Percentiles rank a stretch among this genome's conserved stretches.
phyloP scores from a whole-genome alignment of 2,888 invertebrate genomes.

The Trisateles emortualis region DNA sequence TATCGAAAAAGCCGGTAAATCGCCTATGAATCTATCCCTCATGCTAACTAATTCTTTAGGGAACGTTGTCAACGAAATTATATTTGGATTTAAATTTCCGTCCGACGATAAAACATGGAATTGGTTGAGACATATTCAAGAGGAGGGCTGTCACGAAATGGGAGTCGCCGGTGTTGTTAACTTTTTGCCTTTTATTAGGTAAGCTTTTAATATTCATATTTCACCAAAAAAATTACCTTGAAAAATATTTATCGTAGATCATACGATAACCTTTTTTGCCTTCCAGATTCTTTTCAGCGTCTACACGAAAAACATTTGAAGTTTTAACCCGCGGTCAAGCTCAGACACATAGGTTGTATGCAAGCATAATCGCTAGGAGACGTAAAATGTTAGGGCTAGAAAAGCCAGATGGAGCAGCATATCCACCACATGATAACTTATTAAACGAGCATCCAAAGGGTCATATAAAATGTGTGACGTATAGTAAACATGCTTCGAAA shows the following conservation, averaged over 20 bases:
- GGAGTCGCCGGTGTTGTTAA: constrained; percentile 94
- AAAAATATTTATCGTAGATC: too few species aligned
- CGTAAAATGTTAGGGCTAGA: constrained; percentile 67
- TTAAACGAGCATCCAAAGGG: constrained; percentile 73
- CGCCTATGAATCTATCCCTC: constrained; percentile 81
- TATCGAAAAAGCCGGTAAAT: constrained; percentile 60
- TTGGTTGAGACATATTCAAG: constrained; percentile 92
- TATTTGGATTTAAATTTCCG: constrained; percentile 91
- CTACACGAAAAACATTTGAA: constrained; percentile 88
- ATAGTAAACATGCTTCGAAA: constrained; percentile 68
- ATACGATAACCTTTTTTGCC: neutral
- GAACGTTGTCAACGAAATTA: constrained; percentile 91
- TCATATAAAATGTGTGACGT: constrained; percentile 76
- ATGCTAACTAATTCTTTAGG: constrained; percentile 91
- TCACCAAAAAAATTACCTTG: neutral
- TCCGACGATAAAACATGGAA: constrained; percentile 91
- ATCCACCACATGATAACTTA: constrained; percentile 62
- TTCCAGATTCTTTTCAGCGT: constrained; percentile 87
- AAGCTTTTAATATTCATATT: constrained; percentile 11
- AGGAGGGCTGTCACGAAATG: constrained; percentile 93
- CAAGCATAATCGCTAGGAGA: constrained; percentile 88
- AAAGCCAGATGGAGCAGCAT: constrained; percentile 65
- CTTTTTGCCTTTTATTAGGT: constrained; percentile 94
- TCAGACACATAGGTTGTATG: constrained; percentile 91
- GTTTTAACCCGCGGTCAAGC: constrained; percentile 90